phyloP scores from a whole-genome alignment of 2,888 invertebrate species.

The Eupithecia pulchellata region DNA sequence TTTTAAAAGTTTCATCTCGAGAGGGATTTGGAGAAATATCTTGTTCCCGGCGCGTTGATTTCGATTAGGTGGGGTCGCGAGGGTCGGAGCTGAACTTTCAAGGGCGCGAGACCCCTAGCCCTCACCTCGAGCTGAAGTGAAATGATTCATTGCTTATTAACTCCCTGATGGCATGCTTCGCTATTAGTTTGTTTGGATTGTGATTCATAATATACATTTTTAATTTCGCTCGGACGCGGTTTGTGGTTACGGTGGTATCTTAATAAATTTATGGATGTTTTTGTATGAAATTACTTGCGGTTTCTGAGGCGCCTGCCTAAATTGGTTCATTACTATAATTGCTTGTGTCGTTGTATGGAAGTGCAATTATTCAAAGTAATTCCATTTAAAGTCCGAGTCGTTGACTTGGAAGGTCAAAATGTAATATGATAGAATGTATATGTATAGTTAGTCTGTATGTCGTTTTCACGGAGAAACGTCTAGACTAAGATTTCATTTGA shows the following conservation, averaged over 20 bases:
- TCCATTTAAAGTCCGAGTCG: neutral
- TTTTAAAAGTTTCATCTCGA: constrained; percentile 39
- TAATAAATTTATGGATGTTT: constrained; percentile 13
- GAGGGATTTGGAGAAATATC: constrained; percentile 37
- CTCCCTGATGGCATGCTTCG: constrained; percentile 27
- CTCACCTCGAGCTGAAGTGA: constrained; percentile 31
- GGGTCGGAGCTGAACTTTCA: constrained; percentile 46
- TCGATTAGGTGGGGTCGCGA: constrained; percentile 53
- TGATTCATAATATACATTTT: constrained; percentile 39
- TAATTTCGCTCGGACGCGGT: constrained; percentile 35
- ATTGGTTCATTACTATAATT: constrained; percentile 14
- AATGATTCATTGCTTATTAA: constrained; percentile 44
- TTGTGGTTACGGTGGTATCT: constrained; percentile 36
- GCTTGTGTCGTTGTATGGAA: constrained; percentile 4
- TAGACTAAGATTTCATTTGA: neutral
- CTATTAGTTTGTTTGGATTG: constrained; percentile 25
- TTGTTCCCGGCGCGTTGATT: constrained; percentile 53
- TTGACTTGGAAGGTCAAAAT: neutral
- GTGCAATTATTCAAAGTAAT: constrained; percentile 3
- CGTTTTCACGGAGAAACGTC: neutral
- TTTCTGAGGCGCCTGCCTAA: constrained; percentile 35
- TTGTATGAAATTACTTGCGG: constrained; percentile 7
- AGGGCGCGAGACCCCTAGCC: constrained; percentile 38
- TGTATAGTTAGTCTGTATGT: neutral
- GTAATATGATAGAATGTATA: neutral